Evolutionary conservation across 2,113 vertebrate species (phyloP).

Genomic region (Emydocephalus ijimae): DNA sequence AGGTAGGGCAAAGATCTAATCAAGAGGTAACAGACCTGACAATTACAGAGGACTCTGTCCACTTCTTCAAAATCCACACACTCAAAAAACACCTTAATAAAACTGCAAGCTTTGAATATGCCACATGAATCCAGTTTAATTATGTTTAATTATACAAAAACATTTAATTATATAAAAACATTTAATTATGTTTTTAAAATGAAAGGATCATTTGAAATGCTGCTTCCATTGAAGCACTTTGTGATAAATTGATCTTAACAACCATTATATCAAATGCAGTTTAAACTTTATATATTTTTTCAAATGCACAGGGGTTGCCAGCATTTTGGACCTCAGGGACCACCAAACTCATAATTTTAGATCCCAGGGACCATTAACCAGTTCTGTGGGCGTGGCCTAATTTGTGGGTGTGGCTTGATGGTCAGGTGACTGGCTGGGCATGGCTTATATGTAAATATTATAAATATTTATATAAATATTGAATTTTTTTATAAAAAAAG

Average conservation of each 20-base stretch:
- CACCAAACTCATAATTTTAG: too few relatives aligned
- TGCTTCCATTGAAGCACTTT: slow-evolving; percentile 5
- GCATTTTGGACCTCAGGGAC: too few relatives aligned
- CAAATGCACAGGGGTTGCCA: not conserved
- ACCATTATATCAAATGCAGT: slow-evolving; percentile 30
- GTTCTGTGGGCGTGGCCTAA: too few relatives aligned
- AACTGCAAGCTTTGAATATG: not conserved
- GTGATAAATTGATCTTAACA: slow-evolving; percentile 2
- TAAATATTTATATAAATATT: too few relatives aligned
- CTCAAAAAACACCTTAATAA: not conserved
- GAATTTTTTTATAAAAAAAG: too few relatives aligned
- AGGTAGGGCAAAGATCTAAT: not conserved
- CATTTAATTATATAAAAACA: too few relatives aligned
- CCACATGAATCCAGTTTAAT: not conserved
- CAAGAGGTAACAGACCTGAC: not conserved
- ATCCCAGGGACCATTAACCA: too few relatives aligned
- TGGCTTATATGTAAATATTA: too few relatives aligned
- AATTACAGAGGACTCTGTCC: not conserved
- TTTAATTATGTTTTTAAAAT: slow-evolving; percentile 16
- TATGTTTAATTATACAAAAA: too few relatives aligned
- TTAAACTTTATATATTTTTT: not conserved
- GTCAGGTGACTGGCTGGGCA: too few relatives aligned
- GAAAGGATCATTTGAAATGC: not conserved
- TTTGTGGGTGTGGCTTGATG: too few relatives aligned
- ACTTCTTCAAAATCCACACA: not conserved